Percentiles rank a stretch among this genome's conserved stretches.
phyloP scores from a whole-genome alignment of 1,140 invertebrate genomes.

The Schlechtendalia chinensis region DNA sequence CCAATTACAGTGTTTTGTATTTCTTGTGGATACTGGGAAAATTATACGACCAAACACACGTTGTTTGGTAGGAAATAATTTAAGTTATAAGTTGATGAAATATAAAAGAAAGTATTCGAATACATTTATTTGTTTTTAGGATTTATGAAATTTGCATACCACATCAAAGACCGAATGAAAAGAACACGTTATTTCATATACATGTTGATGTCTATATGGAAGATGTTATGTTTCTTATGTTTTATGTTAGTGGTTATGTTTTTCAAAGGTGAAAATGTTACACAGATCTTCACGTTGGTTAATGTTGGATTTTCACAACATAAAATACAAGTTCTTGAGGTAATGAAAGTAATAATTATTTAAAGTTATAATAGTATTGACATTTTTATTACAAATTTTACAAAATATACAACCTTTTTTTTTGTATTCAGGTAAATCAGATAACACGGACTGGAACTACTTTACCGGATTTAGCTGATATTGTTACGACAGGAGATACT shows the following conservation, averaged over 20 bases:
- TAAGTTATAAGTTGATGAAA: too few species aligned
- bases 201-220: conserved; percentile 85
- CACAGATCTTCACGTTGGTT: conserved; percentile 75
- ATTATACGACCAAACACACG: conserved; percentile 83
- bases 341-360: too few species aligned
- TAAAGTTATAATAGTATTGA: too few species aligned
- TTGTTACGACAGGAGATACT: conserved; percentile 69
- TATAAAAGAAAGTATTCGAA: too few species aligned
- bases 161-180: conserved; percentile 77
- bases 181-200: conserved; percentile 83
- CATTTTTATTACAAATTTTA: too few species aligned
- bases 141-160: conserved; percentile 74
- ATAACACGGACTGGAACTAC: conserved; percentile 54
- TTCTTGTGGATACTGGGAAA: conserved; percentile 95
- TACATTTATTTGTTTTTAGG: conserved; percentile 60
- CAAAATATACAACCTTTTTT: too few species aligned
- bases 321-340: conserved; percentile 74
- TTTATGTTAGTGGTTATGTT: conserved; percentile 71
- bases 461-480: conserved; percentile 72
- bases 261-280: conserved; percentile 72
- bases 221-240: conserved; percentile 77
- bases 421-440: conserved; percentile 29
- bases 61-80: conserved; percentile 64
- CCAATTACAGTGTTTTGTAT: conserved; percentile 79
- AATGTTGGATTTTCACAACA: conserved; percentile 73